These are phyloP conservation scores for Coptodon rendalli DNA, from an alignment of 2,113 vertebrate species.

Conservation along the genomic window DNA sequence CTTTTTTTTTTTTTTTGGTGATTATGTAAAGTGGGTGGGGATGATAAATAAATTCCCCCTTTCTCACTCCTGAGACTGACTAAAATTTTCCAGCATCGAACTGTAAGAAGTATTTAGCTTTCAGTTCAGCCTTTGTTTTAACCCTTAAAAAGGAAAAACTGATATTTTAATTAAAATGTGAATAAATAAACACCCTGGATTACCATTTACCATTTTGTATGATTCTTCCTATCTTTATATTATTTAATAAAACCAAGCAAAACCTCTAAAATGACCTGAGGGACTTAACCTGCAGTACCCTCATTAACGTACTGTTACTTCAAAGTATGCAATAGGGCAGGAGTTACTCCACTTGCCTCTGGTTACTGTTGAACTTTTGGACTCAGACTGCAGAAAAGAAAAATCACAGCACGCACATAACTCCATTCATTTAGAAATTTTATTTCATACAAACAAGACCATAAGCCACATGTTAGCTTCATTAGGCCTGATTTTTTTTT, in stretches of 20 bases:
- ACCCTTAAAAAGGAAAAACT: background rate
- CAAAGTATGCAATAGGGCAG: background rate
- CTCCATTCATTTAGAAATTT: slow-evolving; percentile 58
- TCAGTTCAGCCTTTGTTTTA: background rate
- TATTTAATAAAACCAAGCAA: background rate
- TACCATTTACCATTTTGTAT: background rate
- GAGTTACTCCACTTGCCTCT: background rate
- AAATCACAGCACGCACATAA: background rate
- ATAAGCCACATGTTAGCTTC: slow-evolving; percentile 50
- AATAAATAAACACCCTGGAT: background rate
- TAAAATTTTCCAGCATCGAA: background rate
- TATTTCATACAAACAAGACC: slow-evolving; percentile 66
- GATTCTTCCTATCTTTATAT: background rate
- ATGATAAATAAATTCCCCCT: slow-evolving; percentile 6
- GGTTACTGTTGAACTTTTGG: background rate
- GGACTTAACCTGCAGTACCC: background rate
- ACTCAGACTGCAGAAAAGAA: background rate
- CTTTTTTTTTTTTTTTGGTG: background rate
- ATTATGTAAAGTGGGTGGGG: slow-evolving; percentile 28
- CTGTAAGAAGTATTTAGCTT: background rate
- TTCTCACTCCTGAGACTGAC: background rate
- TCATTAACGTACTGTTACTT: background rate
- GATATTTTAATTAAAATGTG: background rate
- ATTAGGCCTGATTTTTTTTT: slow-evolving; percentile 2
- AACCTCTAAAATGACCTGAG: background rate